phyloP scores from a whole-genome alignment of 2,888 invertebrate genomes.

The Hipparchia semele region DNA sequence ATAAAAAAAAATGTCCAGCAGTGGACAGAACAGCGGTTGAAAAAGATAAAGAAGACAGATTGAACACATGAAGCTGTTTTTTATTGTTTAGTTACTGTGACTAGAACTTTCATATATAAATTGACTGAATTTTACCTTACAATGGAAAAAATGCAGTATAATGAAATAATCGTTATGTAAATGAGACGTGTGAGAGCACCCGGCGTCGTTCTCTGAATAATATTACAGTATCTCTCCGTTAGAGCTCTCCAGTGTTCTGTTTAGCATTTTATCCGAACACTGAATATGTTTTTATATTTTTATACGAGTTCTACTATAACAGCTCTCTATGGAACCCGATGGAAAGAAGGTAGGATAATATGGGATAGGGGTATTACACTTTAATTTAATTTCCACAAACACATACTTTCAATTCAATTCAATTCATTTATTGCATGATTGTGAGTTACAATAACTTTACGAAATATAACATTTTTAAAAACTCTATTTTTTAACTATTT shows the following conservation, averaged over 20 bases:
- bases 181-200: constrained; percentile 43
- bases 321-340: background rate
- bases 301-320: constrained; percentile 18
- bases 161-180: constrained; percentile 56
- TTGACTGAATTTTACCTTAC: background rate
- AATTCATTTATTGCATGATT: no score
- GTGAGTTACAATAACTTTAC: no score
- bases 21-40: no score
- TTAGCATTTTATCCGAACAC: constrained; percentile 38
- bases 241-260: constrained; percentile 29
- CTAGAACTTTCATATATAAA: background rate
- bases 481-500: no score
- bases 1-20: no score
- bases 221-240: constrained; percentile 35
- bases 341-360: no score
- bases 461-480: no score
- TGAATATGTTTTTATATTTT: constrained; percentile 28
- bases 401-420: no score
- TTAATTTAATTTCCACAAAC: no score
- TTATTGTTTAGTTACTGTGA: no score
- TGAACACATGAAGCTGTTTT: background rate
- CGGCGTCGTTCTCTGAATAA: constrained; percentile 38
- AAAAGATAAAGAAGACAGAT: background rate
- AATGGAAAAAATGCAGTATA: constrained; percentile 41
- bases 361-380: no score